Base-by-base conservation (phyloP, 2,888 invertebrate genomes). In the Epinotia ramella region DNA sequence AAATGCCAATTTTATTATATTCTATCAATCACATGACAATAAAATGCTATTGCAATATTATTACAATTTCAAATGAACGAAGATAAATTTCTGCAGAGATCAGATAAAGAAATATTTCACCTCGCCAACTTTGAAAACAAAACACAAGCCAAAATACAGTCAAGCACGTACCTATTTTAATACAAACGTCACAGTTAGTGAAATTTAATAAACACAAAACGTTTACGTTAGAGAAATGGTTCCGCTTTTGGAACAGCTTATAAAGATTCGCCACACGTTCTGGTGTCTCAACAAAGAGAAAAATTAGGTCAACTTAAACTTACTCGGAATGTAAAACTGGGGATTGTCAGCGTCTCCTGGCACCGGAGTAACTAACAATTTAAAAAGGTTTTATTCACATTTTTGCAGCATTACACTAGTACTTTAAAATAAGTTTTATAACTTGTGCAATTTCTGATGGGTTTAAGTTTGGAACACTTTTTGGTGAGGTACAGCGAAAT, bases 231-330 rank as follows among this genome's bases (percentile, higher is more conserved):
- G 70, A 40, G 59, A 44, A 71, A 65, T 53, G 59, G 59, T 75
- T 69, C 49, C 65, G 40, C n/a, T 57, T 64, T 40, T 49, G 44
- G 71, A 75, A 60, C 40, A 57, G 33, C 53, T 65, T 62, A 66
- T 65, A 44, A 24, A 56, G 49, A 78, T 76, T 73, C 76, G 12
- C 40, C 57, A 70, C 77, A 76, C 75, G 77, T 73, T 44, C 72
- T 63, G 74, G 57, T 57, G 59, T 74, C 74, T 65, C 74, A 76
- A 72, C 63, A 62, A 62, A 66, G 63, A 68, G 57, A 78, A 78
- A 78, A 79, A 79, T 78, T 76, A 76, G 80, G 78, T 79, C 78
- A 76, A 76, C 77, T 73, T 65, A 66, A 74, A 78, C 76, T 79
- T 77, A 76, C 76, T 60, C 73, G 65, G 77, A 78, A 77, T 79